phyloP scores from a whole-genome alignment of 1,140 invertebrate genomes.

The Pantala flavescens region DNA sequence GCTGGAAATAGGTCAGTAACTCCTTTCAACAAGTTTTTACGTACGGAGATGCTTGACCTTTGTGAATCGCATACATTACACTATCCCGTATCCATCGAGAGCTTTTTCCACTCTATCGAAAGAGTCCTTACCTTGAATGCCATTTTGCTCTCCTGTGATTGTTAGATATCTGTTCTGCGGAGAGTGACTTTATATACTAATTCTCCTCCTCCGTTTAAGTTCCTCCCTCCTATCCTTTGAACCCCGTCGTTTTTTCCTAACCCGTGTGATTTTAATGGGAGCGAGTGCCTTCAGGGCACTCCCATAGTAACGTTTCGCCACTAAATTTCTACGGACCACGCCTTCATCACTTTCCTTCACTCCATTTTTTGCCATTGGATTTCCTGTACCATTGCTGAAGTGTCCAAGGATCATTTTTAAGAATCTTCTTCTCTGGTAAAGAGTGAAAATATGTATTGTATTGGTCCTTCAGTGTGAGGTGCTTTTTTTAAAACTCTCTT shows the following conservation, averaged over 20 bases:
- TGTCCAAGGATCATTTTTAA: no score
- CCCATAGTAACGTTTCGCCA: neutral
- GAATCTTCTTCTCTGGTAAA: no score
- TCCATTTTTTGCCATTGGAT: constrained; percentile 24
- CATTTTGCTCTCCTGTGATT: neutral
- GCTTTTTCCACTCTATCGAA: no score
- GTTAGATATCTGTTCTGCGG: neutral
- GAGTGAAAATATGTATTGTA: no score
- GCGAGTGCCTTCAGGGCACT: constrained; percentile 27
- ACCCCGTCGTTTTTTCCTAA: constrained; percentile 12
- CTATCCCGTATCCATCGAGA: no score
- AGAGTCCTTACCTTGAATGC: neutral
- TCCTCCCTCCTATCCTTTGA: neutral
- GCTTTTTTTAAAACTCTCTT: no score
- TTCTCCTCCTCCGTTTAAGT: neutral
- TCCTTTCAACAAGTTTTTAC: no score
- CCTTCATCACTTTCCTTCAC: neutral
- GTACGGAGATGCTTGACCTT: no score
- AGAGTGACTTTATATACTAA: neutral
- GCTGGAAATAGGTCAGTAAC: no score
- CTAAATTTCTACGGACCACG: neutral
- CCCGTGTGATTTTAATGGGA: constrained; percentile 36
- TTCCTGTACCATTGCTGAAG: constrained; percentile 19
- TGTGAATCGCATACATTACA: no score
- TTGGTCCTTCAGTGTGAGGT: no score